phyloP scores from a whole-genome alignment of 2,797 vertebrate species.

The Garrulus glandarius region DNA sequence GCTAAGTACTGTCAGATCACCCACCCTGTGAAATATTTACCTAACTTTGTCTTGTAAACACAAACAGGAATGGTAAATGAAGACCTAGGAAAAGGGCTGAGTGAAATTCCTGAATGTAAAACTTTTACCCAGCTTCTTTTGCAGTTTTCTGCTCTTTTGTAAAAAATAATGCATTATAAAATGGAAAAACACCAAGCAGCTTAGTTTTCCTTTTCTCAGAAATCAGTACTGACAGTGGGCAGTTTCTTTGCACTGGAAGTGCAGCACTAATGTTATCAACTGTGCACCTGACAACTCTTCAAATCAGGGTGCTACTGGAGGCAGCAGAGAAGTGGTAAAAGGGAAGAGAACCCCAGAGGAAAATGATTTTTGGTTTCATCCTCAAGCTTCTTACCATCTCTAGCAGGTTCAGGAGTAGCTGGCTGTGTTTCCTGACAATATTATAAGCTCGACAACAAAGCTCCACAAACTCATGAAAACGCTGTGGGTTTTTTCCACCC shows the following conservation, averaged over 20 bases:
- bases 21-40: not conserved
- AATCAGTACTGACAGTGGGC: not conserved
- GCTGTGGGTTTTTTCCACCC: conserved; percentile 81
- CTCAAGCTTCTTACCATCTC: conserved; percentile 81
- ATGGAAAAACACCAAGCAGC: not conserved
- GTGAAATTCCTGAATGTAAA: not conserved
- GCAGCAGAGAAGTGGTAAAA: not conserved
- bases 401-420: conserved; percentile 82
- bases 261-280: not conserved
- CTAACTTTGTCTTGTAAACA: not conserved
- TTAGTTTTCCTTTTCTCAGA: not conserved
- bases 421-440: conserved; percentile 79
- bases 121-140: not conserved
- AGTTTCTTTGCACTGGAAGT: not conserved
- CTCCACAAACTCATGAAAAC: conserved; percentile 88
- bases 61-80: not conserved
- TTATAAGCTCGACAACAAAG: conserved; percentile 90
- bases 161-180: not conserved
- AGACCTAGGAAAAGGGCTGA: not conserved
- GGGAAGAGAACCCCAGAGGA: not conserved
- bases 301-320: not conserved
- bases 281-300: not conserved
- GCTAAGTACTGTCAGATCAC: not conserved
- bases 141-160: not conserved
- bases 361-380: not conserved